phyloP scores from a whole-genome alignment of 1,140 invertebrate species.

The Drosophila baimaii region DNA sequence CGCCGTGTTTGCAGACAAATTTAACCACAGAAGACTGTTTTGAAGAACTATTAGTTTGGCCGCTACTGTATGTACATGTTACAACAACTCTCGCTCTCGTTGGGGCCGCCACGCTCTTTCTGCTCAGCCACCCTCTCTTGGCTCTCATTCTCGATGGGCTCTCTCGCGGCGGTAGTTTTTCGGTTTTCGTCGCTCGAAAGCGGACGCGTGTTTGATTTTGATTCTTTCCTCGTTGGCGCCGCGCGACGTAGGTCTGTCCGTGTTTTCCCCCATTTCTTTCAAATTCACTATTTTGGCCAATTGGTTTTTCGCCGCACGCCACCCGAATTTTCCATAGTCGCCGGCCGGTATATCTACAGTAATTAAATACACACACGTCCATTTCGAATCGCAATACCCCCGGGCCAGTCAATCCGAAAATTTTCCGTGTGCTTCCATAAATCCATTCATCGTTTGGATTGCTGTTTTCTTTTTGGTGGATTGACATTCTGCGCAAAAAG shows the following conservation, averaged over 20 bases:
- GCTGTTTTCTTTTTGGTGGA: slow-evolving; percentile 17
- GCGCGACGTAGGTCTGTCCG: slow-evolving; percentile 76
- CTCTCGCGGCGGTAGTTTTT: slow-evolving; percentile 58
- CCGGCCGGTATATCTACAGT: slow-evolving; percentile 25
- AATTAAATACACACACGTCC: slow-evolving; percentile 3
- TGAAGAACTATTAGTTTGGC: neutral
- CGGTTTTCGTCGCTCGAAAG: slow-evolving; percentile 41
- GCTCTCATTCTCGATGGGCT: slow-evolving; percentile 20
- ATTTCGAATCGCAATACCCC: slow-evolving; percentile 18
- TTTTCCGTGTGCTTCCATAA: slow-evolving; percentile 30
- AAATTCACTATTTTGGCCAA: slow-evolving; percentile 64
- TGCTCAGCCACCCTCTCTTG: slow-evolving; percentile 16
- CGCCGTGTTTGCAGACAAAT: too few species aligned
- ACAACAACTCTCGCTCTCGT: slow-evolving; percentile 49
- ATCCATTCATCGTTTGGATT: slow-evolving; percentile 25
- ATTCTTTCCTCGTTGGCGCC: slow-evolving; percentile 81
- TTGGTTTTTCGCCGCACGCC: slow-evolving; percentile 60
- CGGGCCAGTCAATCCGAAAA: slow-evolving; percentile 29
- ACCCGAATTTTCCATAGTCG: slow-evolving; percentile 54
- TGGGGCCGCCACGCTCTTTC: slow-evolving; percentile 18
- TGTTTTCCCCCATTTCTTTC: slow-evolving; percentile 71
- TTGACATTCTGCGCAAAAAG: slow-evolving; percentile 9
- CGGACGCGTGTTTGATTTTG: slow-evolving; percentile 73
- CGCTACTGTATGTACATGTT: slow-evolving; percentile 24
- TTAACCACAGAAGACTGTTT: too few species aligned